A percentile compares a stretch with the other conserved stretches of the same genome.
Conservation (phyloP, 1,140 invertebrate species). For the Metaphire vulgaris region DNA sequence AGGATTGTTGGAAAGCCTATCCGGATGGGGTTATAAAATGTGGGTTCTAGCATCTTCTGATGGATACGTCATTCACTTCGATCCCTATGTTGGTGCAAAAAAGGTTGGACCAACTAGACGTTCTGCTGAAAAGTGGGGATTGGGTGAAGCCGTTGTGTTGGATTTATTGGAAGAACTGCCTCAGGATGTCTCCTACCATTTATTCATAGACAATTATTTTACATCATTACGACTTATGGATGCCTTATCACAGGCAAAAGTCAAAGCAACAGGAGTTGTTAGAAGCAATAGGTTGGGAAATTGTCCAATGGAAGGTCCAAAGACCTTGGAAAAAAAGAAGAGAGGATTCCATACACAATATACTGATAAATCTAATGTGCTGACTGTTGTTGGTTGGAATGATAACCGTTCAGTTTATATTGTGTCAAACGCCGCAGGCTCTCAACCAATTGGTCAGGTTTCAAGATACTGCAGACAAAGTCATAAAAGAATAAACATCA, state of each 20-base stretch:
- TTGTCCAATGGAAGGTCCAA: neutral
- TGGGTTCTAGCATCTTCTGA: neutral
- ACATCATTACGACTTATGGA: neutral
- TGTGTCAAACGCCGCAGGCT: neutral
- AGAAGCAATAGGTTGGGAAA: too few relatives aligned
- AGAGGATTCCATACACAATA: neutral
- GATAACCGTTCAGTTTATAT: neutral
- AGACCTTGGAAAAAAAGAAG: neutral
- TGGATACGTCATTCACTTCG: neutral
- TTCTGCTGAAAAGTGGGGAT: neutral
- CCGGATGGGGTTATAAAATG: neutral
- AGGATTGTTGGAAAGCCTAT: neutral
- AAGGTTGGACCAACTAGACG: too few relatives aligned
- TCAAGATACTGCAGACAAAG: neutral
- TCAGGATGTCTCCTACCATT: neutral
- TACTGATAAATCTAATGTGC: too few relatives aligned
- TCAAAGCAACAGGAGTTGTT: constrained; percentile 1
- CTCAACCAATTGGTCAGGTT: neutral
- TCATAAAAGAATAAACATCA: neutral
- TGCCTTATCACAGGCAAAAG: neutral
- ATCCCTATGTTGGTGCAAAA: neutral
- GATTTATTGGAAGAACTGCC: neutral
- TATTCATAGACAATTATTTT: neutral
- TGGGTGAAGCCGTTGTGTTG: neutral
- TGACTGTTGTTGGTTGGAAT: neutral